A percentile compares a stretch with the other conserved stretches of the same genome.
phyloP scores from a whole-genome alignment of 2,113 vertebrate species.

The Cathartes aura region DNA sequence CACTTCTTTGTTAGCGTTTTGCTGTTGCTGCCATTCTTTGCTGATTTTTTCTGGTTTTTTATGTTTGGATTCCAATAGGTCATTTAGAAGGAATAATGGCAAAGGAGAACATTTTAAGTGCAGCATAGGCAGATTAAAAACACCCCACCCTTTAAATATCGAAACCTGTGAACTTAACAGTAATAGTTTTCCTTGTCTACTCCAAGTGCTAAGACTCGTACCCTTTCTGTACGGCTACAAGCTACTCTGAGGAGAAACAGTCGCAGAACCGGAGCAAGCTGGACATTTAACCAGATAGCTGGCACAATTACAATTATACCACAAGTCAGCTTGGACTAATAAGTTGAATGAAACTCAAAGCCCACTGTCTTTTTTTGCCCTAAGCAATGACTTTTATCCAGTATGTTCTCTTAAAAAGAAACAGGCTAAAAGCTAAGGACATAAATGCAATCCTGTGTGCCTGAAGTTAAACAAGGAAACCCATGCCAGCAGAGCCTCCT shows the following conservation, averaged over 20 bases:
- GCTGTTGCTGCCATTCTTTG: neutral
- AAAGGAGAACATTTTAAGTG: neutral
- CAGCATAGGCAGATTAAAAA: neutral
- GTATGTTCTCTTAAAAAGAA: constrained; percentile 56
- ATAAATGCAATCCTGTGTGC: neutral
- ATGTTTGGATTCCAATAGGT: neutral
- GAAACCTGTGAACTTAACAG: neutral
- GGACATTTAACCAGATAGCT: constrained; percentile 27
- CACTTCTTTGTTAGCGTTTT: neutral
- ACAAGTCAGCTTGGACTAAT: constrained; percentile 61
- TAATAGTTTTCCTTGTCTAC: neutral
- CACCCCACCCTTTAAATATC: neutral
- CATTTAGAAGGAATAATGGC: neutral
- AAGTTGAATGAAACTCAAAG: constrained; percentile 50
- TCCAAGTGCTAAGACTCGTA: neutral
- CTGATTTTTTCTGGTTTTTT: neutral
- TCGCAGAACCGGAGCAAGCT: neutral
- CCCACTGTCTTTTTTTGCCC: constrained; percentile 30
- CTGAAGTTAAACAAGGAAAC: constrained; percentile 6
- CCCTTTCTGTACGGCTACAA: neutral
- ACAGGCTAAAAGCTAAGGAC: constrained; percentile 41
- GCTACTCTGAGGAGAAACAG: neutral
- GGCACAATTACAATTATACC: constrained; percentile 22
- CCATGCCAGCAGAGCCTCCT: neutral
- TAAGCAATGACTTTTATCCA: constrained; percentile 56